Conservation (phyloP, 2,888 invertebrate genomes). For the Selenia dentaria region DNA sequence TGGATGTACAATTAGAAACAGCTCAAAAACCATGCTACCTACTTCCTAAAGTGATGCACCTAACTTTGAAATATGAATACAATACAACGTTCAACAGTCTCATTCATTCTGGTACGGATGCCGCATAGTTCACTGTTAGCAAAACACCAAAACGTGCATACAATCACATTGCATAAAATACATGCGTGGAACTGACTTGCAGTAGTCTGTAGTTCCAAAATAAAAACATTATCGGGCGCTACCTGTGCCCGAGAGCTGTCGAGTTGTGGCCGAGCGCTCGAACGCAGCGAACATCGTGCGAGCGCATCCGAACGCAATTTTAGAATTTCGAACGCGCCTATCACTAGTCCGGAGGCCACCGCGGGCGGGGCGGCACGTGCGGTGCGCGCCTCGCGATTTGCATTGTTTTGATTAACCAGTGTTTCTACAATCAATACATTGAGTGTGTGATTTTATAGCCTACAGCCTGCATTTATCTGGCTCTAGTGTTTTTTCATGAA, state of each 20-base stretch:
- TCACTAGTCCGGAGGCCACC: slow-evolving; percentile 73
- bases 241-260: slow-evolving; percentile 42
- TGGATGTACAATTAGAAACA: no score
- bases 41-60: no score
- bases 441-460: slow-evolving; percentile 61
- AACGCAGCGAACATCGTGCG: slow-evolving; percentile 65
- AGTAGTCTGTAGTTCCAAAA: slow-evolving; percentile 54
- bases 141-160: slow-evolving; percentile 15
- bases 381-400: slow-evolving; percentile 79
- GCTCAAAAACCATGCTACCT: no score
- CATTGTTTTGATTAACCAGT: slow-evolving; percentile 74
- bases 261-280: slow-evolving; percentile 40
- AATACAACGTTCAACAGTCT: slow-evolving; percentile 2
- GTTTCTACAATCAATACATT: slow-evolving; percentile 75
- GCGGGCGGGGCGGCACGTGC: slow-evolving; percentile 82
- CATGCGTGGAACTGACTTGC: slow-evolving; percentile 35
- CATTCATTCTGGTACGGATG: slow-evolving; percentile 4
- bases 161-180: slow-evolving; percentile 20
- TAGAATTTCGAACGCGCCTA: slow-evolving; percentile 39
- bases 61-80: neutral
- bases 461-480: slow-evolving; percentile 44
- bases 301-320: slow-evolving; percentile 73
- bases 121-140: slow-evolving; percentile 6
- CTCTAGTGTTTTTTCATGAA: slow-evolving; percentile 14
- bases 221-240: slow-evolving; percentile 56